These are phyloP conservation scores for Etia nguti DNA, from an alignment of 2,113 vertebrate species.

Conservation along the genomic window DNA sequence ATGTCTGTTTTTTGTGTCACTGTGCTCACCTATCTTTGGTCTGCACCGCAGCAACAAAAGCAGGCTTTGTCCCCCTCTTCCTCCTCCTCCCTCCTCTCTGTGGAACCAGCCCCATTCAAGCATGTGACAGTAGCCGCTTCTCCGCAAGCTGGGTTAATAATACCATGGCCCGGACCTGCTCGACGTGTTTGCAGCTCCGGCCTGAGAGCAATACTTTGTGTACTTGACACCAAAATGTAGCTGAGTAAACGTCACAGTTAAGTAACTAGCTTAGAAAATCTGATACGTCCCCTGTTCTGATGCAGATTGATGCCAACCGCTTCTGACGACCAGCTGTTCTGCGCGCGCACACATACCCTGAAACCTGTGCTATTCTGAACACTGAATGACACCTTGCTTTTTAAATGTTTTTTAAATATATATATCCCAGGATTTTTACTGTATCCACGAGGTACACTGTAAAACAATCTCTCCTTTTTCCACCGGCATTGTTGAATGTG, in stretches of 20 bases:
- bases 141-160: neutral
- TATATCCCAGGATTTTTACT: neutral
- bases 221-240: neutral
- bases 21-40: constrained; percentile 22
- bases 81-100: neutral
- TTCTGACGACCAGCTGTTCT: neutral
- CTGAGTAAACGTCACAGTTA: neutral
- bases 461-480: constrained; percentile 10
- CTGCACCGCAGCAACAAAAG: constrained; percentile 8
- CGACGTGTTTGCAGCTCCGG: constrained; percentile 1
- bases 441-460: neutral
- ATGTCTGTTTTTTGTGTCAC: neutral
- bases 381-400: constrained; percentile 18
- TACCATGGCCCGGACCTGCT: constrained; percentile 12
- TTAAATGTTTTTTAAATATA: neutral
- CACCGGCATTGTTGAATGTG: neutral
- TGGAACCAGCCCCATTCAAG: constrained; percentile 41
- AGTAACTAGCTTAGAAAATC: neutral
- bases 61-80: constrained; percentile 16
- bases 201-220: neutral
- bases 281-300: neutral
- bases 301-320: neutral
- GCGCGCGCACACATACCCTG: neutral
- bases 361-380: neutral
- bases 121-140: constrained; percentile 38